Conservation (phyloP, 2,888 invertebrate species). For the Erebia ligea region DNA sequence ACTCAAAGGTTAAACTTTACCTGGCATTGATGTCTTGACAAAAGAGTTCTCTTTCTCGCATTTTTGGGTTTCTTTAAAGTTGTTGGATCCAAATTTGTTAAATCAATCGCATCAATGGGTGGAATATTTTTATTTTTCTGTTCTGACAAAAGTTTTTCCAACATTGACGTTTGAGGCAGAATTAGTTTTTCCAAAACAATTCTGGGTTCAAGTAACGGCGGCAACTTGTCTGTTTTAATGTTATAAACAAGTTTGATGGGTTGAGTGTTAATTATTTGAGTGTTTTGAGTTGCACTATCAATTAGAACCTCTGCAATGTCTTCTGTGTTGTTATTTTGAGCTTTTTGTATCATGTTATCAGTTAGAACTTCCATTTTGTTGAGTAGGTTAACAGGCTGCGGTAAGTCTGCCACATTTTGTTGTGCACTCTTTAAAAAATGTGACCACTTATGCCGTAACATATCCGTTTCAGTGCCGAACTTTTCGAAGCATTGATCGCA, state of each 20-base stretch:
- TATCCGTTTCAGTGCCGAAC: conserved; percentile 63
- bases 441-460: conserved; percentile 72
- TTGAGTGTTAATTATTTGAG: conserved; percentile 26
- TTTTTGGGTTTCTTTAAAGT: conserved; percentile 53
- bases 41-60: conserved; percentile 60
- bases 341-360: not conserved
- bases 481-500: conserved; percentile 68
- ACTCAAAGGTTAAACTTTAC: conserved; percentile 45
- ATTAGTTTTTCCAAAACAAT: conserved; percentile 55
- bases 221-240: conserved; percentile 53
- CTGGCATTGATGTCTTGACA: conserved; percentile 64
- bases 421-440: conserved; percentile 61
- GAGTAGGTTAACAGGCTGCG: not conserved
- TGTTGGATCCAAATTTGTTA: conserved; percentile 11
- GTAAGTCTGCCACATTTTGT: conserved; percentile 46
- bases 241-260: conserved; percentile 46
- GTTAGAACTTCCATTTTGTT: not conserved
- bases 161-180: conserved; percentile 32
- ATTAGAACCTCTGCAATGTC: not conserved
- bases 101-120: conserved; percentile 24
- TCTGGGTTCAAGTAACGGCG: conserved; percentile 55
- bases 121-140: not conserved
- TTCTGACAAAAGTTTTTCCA: not conserved
- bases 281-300: not conserved
- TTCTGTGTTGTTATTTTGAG: not conserved